These are phyloP conservation scores for Tyto alba DNA, from an alignment of 2,113 vertebrate genomes.

Conservation along the genomic window DNA sequence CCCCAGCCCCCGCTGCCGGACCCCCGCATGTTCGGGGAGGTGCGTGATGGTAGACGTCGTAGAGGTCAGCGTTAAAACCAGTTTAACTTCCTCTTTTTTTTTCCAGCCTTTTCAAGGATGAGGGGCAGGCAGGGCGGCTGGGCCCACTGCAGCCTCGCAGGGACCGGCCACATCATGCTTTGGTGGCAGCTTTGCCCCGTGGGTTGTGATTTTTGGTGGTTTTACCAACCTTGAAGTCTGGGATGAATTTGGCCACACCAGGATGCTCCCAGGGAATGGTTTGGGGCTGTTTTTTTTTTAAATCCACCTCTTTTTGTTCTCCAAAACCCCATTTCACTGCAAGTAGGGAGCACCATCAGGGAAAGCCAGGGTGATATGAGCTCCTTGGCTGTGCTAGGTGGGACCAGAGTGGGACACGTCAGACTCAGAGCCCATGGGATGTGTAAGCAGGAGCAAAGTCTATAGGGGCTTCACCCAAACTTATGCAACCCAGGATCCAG, in stretches of 20 bases:
- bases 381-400: neutral
- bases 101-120: neutral
- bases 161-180: accelerated
- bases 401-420: neutral
- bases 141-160: neutral
- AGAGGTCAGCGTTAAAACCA: neutral
- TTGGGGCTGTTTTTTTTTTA: neutral
- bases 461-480: neutral
- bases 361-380: accelerated
- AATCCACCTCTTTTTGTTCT: neutral
- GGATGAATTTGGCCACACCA: neutral
- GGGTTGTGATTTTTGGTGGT: accelerated
- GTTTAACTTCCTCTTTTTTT: too few species aligned
- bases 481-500: neutral
- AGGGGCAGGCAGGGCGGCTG: neutral
- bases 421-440: neutral
- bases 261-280: neutral
- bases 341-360: neutral
- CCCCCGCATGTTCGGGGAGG: slow-evolving; percentile 59
- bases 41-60: neutral
- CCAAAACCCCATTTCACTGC: neutral
- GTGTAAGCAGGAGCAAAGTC: neutral
- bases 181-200: neutral
- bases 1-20: slow-evolving; percentile 5
- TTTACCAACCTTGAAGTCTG: neutral